A percentile compares a stretch with the other conserved stretches of the same genome.
These are phyloP conservation scores for Hirudo medicinalis DNA, from an alignment of 1,140 invertebrate genomes.

Conservation along the genomic window DNA sequence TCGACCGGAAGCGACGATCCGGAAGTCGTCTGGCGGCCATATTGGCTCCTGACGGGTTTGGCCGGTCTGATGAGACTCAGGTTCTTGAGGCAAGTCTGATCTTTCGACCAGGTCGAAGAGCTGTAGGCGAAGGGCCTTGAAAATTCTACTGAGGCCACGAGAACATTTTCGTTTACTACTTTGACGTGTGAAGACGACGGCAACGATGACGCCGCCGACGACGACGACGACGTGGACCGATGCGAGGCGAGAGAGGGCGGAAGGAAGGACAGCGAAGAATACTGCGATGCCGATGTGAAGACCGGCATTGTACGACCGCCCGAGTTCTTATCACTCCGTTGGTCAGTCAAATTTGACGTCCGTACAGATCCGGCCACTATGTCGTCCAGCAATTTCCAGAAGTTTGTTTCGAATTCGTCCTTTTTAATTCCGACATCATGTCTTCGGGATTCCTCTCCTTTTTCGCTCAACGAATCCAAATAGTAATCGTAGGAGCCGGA, in stretches of 20 bases:
- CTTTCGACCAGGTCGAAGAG: slow-evolving; percentile 20
- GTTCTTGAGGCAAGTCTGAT: neutral
- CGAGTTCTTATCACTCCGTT: neutral
- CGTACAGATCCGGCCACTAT: no score
- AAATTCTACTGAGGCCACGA: slow-evolving; percentile 19
- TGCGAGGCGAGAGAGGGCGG: neutral
- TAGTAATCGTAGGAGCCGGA: neutral
- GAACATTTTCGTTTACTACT: slow-evolving; percentile 8
- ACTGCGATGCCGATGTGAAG: neutral
- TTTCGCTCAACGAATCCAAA: neutral
- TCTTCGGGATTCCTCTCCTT: neutral
- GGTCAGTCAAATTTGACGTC: no score
- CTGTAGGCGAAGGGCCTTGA: slow-evolving; percentile 21
- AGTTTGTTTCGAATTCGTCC: no score
- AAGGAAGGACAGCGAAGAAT: neutral
- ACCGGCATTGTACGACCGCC: neutral
- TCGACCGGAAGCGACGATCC: neutral
- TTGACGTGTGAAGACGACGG: neutral
- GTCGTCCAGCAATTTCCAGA: no score
- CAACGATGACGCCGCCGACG: neutral
- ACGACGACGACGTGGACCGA: neutral
- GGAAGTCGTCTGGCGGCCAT: neutral
- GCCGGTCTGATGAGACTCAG: neutral
- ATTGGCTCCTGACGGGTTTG: neutral
- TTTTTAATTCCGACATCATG: no score